A percentile compares a stretch with the other conserved stretches of the same genome.
These are phyloP conservation scores for Anoncus sp. DNA, from an alignment of 2,888 invertebrate species.

Conservation along the genomic window DNA sequence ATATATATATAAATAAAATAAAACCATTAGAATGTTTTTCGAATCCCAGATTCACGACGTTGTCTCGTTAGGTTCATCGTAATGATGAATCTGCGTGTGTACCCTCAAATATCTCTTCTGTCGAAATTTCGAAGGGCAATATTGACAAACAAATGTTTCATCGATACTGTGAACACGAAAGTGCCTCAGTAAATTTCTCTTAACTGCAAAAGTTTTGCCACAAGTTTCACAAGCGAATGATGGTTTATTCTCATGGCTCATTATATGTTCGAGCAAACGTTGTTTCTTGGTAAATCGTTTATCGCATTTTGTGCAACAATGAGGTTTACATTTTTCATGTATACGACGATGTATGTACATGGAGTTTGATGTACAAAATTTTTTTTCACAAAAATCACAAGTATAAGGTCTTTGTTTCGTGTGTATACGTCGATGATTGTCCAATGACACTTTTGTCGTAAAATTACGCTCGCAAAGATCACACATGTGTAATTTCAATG, in stretches of 20 bases:
- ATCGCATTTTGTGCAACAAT: constrained; percentile 83
- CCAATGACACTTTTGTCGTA: constrained; percentile 83
- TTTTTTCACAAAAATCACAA: constrained; percentile 83
- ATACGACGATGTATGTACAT: constrained; percentile 83
- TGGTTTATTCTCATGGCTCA: constrained; percentile 82
- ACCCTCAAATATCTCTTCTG: constrained; percentile 83
- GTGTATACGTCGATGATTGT: constrained; percentile 85
- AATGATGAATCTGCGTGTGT: constrained; percentile 78
- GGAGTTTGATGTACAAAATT: constrained; percentile 84
- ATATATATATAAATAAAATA: constrained; percentile 23
- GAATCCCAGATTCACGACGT: not conserved
- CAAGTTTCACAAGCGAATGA: constrained; percentile 83
- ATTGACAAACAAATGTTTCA: constrained; percentile 78
- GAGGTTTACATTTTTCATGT: constrained; percentile 81
- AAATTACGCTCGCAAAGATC: constrained; percentile 83
- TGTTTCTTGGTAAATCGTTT: constrained; percentile 83
- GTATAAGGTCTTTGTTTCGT: constrained; percentile 74
- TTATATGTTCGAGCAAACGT: constrained; percentile 82
- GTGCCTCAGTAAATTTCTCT: constrained; percentile 84
- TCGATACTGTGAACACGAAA: constrained; percentile 81
- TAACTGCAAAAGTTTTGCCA: constrained; percentile 83
- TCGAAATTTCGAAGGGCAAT: constrained; percentile 82
- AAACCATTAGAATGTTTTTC: not conserved
- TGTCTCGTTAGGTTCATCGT: constrained; percentile 39
- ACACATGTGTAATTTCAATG: constrained; percentile 84